phyloP scores from a whole-genome alignment of 2,113 vertebrate species.

The Takifugu bimaculatus region DNA sequence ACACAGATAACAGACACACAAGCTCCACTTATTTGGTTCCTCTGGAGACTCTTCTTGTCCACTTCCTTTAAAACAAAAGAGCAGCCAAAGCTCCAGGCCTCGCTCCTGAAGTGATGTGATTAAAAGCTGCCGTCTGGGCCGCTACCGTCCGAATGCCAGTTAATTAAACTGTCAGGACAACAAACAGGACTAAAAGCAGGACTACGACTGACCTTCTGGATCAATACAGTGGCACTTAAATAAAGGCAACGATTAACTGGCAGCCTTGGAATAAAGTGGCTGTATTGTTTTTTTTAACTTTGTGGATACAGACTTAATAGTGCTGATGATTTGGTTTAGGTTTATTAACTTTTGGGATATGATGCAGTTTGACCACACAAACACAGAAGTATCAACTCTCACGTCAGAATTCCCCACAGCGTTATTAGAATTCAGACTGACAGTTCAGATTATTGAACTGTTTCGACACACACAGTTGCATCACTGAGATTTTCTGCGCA shows the following conservation, averaged over 20 bases:
- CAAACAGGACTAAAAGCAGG: conserved; percentile 37
- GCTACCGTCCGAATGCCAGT: conserved; percentile 36
- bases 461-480: neutral
- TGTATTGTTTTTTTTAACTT: neutral
- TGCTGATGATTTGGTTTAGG: neutral
- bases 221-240: conserved; percentile 48
- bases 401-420: neutral
- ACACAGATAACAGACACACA: conserved; percentile 9
- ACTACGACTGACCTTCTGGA: conserved; percentile 25
- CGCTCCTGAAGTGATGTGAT: conserved; percentile 56
- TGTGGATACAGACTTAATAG: neutral
- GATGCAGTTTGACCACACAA: neutral
- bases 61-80: conserved; percentile 43
- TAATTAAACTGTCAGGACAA: conserved; percentile 57
- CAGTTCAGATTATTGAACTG: neutral
- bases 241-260: conserved; percentile 8
- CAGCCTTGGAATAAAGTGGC: neutral
- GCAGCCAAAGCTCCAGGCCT: conserved; percentile 28
- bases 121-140: conserved; percentile 50
- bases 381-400: neutral
- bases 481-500: too few relatives aligned
- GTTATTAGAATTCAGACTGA: too few relatives aligned
- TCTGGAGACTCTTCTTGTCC: conserved; percentile 46
- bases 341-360: neutral
- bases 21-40: conserved; percentile 36